These are phyloP conservation scores for Montipora foliosa DNA, from an alignment of 64 coral and sea anemone species.

Conservation along the genomic window DNA sequence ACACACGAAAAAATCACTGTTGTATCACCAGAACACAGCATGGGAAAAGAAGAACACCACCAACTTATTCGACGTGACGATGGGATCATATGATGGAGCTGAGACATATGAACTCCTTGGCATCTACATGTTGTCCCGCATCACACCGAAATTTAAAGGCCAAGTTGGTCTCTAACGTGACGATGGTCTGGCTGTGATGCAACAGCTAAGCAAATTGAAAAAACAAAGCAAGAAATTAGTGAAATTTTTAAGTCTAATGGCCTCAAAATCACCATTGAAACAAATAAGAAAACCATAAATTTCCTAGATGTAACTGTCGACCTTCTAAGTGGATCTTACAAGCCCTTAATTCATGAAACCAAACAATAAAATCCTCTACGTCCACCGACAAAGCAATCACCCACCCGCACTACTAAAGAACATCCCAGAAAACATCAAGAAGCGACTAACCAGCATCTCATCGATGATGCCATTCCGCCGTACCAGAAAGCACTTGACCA, in stretches of 20 bases:
- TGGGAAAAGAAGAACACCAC: constrained; percentile 23
- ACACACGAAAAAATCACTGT: constrained; percentile 1
- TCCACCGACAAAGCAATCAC: not conserved
- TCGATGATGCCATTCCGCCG: not conserved
- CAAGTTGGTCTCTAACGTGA: no score
- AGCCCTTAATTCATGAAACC: not conserved
- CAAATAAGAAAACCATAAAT: not conserved
- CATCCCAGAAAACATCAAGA: not conserved
- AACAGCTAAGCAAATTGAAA: not conserved
- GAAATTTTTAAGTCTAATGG: not conserved
- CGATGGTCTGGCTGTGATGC: no score
- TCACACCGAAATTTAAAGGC: no score
- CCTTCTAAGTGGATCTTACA: not conserved
- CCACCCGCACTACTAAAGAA: not conserved
- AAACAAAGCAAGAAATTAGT: not conserved
- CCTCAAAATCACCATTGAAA: not conserved
- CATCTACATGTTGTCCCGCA: no score
- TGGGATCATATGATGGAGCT: no score
- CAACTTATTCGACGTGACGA: no score
- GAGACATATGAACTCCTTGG: no score
- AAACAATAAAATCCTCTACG: not conserved
- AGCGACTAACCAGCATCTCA: not conserved
- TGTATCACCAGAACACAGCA: constrained; percentile 22
- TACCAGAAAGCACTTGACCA: not conserved
- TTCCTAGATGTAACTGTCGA: not conserved